phyloP scores from a whole-genome alignment of 2,797 vertebrate genomes.

The Myiotriccus ornatus region DNA sequence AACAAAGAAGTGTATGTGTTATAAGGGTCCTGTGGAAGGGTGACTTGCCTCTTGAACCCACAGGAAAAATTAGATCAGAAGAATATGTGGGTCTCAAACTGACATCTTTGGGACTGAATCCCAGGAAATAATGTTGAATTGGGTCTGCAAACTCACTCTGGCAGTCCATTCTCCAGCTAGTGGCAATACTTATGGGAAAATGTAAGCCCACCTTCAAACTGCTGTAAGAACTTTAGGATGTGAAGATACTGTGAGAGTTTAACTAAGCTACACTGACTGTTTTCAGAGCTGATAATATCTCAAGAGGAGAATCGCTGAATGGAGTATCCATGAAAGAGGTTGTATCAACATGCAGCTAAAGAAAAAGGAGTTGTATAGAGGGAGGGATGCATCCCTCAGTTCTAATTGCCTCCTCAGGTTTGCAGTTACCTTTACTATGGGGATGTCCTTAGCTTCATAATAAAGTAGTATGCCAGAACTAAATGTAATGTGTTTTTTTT shows the following conservation, averaged over 20 bases:
- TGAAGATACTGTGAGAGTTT: neutral
- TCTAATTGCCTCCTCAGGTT: neutral
- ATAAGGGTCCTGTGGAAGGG: accelerated
- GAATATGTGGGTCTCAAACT: neutral
- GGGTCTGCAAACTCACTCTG: neutral
- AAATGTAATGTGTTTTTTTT: neutral
- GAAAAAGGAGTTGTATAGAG: neutral
- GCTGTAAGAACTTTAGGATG: neutral
- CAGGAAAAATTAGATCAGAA: neutral
- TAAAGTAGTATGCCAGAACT: neutral
- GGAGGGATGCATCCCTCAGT: neutral
- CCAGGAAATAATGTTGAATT: neutral
- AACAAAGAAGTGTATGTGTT: neutral
- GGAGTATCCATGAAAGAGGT: neutral
- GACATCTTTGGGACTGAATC: neutral
- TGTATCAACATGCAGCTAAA: neutral
- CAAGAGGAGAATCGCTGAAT: neutral
- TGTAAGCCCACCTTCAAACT: neutral
- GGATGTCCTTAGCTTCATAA: neutral
- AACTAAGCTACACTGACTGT: neutral
- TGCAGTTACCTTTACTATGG: neutral
- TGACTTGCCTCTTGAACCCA: accelerated
- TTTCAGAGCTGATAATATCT: neutral
- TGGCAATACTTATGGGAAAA: neutral
- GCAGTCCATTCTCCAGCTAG: neutral